Evolutionary conservation across 2,113 vertebrate genomes (phyloP).

Genomic region (Cathartes aura): DNA sequence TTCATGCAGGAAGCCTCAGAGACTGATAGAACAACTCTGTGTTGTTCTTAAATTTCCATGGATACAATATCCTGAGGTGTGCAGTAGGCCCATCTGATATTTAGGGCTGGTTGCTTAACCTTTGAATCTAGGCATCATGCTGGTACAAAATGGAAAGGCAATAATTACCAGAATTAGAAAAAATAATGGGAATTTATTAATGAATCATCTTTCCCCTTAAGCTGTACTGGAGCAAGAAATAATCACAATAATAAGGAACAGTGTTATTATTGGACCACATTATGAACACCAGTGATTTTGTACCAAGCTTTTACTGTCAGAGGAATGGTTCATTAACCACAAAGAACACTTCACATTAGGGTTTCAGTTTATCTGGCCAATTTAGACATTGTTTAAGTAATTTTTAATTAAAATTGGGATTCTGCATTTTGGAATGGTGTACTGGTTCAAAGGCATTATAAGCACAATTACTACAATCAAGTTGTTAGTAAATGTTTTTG

Average conservation of each 20-base stretch:
- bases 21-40: not conserved
- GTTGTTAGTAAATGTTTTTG: not conserved
- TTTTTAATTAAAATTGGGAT: slow-evolving; percentile 63
- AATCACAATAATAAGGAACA: slow-evolving; percentile 53
- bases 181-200: slow-evolving; percentile 69
- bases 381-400: slow-evolving; percentile 55
- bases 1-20: not conserved
- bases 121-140: slow-evolving; percentile 34
- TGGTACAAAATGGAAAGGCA: slow-evolving; percentile 27
- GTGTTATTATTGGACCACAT: slow-evolving; percentile 11
- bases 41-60: not conserved
- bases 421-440: slow-evolving; percentile 7
- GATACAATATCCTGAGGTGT: not conserved
- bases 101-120: not conserved
- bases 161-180: slow-evolving; percentile 71
- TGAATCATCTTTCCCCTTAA: slow-evolving; percentile 42
- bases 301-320: not conserved
- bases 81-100: not conserved
- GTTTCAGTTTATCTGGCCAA: slow-evolving; percentile 47
- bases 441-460: not conserved
- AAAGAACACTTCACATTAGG: slow-evolving; percentile 37
- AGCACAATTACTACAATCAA: slow-evolving; percentile 6
- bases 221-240: slow-evolving; percentile 1
- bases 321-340: slow-evolving; percentile 46
- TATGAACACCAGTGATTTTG: slow-evolving; percentile 48